Base-by-base conservation (phyloP, 1,140 invertebrate species). In the Sitodiplosis mosellana region DNA sequence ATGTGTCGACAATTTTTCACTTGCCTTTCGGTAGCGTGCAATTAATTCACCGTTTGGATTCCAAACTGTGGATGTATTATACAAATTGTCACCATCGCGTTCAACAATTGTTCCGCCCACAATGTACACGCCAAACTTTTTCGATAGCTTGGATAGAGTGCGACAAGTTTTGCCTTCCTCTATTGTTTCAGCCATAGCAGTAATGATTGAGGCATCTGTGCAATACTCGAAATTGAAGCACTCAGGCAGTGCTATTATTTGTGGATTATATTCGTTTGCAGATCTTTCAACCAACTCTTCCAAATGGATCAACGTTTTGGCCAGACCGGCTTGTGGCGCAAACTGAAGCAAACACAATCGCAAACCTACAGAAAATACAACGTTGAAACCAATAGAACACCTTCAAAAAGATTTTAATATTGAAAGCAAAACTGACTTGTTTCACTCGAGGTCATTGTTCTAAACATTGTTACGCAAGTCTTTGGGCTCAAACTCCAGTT, bases 91-190 rank as follows among this genome's bases (percentile, higher is more conserved):
- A 48, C 64, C 58, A 15, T 61, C 56, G 44, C 68, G 66, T 68
- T 95, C 92, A 0, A 90, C 89, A 55, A 94, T 80, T 0, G 88
- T 89, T 4, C 91, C 91, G 33, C 87, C 91, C 44, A 97, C 77
- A 19, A 96, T 65, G 58, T 78, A 90, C 44, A 95, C 68, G 45
- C 77, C 68, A 54, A 86, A 75, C 50, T 86, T 77, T 54, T 79
- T 83, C 0, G 90, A 89, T 6, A 77, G 74, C 48, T 71, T 61
- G 0, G 86, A 81, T 34, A 95, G 63, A 37, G 77, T 74, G 21
- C 61, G 49, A 37, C 76, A 76, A 1, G 88, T 88, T 51, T 77
- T 73, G 1, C 86, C 87, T 49, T 68, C 63, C 0, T 88, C 87
- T 27, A 95, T 79, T 17, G 62, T 58, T 66, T 95, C 91, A 0